phyloP scores from a whole-genome alignment of 2,113 vertebrate genomes.

The Melanocharis versteri region DNA sequence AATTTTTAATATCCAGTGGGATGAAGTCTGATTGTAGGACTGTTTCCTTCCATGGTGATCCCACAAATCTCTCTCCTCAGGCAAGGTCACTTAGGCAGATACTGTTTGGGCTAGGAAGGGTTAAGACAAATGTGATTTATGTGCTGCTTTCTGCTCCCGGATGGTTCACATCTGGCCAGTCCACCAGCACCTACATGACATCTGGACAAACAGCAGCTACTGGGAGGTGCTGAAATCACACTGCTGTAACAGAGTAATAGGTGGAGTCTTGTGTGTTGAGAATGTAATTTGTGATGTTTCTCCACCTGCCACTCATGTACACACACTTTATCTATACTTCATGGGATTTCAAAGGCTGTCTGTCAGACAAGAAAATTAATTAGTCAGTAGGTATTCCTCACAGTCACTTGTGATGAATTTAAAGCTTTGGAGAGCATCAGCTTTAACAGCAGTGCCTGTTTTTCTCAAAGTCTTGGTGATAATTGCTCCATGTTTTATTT shows the following conservation, averaged over 20 bases:
- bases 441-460: not conserved
- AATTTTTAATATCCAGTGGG: not conserved
- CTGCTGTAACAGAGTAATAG: not conserved
- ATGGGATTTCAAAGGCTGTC: not conserved
- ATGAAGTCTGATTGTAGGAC: not conserved
- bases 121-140: not conserved
- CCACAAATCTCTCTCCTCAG: not conserved
- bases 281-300: not conserved
- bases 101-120: not conserved
- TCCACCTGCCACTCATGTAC: not conserved
- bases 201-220: not conserved
- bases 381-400: not conserved
- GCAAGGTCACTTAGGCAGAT: not conserved
- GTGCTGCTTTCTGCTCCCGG: not conserved
- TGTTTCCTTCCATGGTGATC: not conserved
- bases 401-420: not conserved
- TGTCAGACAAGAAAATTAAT: constrained; percentile 13
- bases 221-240: not conserved
- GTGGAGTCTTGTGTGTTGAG: not conserved
- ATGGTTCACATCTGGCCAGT: not conserved
- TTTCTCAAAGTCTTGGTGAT: not conserved
- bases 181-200: not conserved
- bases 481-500: not conserved
- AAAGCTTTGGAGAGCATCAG: not conserved
- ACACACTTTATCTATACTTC: not conserved